Conservation (phyloP, 2,888 invertebrate species). For the Spodoptera exigua region DNA sequence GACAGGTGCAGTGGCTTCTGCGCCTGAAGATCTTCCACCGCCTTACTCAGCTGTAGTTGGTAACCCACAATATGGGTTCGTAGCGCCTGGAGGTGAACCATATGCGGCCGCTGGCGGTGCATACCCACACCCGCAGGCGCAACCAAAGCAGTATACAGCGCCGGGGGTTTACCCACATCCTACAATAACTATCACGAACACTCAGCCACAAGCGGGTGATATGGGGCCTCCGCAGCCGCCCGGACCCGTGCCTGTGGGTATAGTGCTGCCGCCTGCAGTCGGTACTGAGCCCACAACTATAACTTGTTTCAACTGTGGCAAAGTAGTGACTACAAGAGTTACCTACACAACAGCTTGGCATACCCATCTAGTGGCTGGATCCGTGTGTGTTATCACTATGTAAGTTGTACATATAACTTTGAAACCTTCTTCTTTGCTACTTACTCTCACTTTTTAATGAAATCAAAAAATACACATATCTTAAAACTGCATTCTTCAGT, state of each 20-base stretch:
- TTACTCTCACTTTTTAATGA: background rate
- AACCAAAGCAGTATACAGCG: slow-evolving; percentile 79
- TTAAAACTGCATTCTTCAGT: too few species aligned
- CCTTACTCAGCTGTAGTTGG: slow-evolving; percentile 84
- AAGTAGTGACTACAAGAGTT: slow-evolving; percentile 85
- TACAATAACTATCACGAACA: slow-evolving; percentile 68
- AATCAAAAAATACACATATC: too few species aligned
- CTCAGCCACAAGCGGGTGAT: slow-evolving; percentile 72
- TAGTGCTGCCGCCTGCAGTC: slow-evolving; percentile 79
- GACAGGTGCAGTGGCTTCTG: slow-evolving; percentile 67
- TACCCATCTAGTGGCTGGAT: slow-evolving; percentile 85
- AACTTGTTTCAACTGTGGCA: slow-evolving; percentile 83
- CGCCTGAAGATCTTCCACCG: slow-evolving; percentile 83
- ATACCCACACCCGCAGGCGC: slow-evolving; percentile 62
- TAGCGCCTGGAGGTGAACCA: slow-evolving; percentile 59
- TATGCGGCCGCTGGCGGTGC: slow-evolving; percentile 47
- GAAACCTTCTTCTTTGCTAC: background rate
- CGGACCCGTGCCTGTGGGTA: slow-evolving; percentile 71
- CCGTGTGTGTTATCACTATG: slow-evolving; percentile 85
- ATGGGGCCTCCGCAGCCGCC: slow-evolving; percentile 66
- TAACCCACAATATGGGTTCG: slow-evolving; percentile 82
- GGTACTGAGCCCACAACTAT: slow-evolving; percentile 84
- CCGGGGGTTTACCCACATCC: slow-evolving; percentile 84
- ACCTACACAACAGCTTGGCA: slow-evolving; percentile 86
- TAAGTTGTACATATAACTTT: slow-evolving; percentile 65